A percentile compares a stretch with the other conserved stretches of the same genome.
Conservation (phyloP, 2,113 vertebrate genomes). For the Ia io region DNA sequence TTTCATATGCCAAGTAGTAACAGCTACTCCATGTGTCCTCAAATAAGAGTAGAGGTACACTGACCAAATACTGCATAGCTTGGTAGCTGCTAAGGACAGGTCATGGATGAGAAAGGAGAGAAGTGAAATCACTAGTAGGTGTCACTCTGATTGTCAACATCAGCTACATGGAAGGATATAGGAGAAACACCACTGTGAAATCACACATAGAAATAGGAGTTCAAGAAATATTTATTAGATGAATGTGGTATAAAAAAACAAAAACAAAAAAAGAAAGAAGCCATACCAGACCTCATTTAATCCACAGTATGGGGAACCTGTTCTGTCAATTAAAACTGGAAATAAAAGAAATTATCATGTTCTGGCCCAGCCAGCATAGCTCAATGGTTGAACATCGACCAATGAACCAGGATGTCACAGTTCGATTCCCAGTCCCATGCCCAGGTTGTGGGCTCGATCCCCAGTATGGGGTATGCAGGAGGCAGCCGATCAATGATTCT, state of each 20-base stretch:
- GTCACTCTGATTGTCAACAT: neutral
- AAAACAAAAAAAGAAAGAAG: conserved; percentile 10
- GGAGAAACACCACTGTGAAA: neutral
- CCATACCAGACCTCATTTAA: neutral
- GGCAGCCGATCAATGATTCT: too few species aligned
- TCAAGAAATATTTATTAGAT: neutral
- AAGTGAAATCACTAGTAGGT: neutral
- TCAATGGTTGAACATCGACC: too few species aligned
- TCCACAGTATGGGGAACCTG: neutral
- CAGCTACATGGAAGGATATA: neutral
- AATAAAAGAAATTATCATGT: neutral
- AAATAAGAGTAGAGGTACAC: neutral
- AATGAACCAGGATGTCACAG: too few species aligned
- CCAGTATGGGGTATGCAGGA: too few species aligned
- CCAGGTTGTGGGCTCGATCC: too few species aligned
- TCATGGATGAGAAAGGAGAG: neutral
- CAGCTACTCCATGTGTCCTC: neutral
- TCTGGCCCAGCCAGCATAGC: neutral
- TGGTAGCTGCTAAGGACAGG: neutral
- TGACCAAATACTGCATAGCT: neutral
- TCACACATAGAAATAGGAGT: neutral
- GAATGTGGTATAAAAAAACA: neutral
- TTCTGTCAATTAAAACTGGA: neutral
- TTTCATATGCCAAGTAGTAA: neutral
- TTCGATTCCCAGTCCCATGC: too few species aligned